phyloP scores from a whole-genome alignment of 2,113 vertebrate genomes.

The Lasiurus cinereus region DNA sequence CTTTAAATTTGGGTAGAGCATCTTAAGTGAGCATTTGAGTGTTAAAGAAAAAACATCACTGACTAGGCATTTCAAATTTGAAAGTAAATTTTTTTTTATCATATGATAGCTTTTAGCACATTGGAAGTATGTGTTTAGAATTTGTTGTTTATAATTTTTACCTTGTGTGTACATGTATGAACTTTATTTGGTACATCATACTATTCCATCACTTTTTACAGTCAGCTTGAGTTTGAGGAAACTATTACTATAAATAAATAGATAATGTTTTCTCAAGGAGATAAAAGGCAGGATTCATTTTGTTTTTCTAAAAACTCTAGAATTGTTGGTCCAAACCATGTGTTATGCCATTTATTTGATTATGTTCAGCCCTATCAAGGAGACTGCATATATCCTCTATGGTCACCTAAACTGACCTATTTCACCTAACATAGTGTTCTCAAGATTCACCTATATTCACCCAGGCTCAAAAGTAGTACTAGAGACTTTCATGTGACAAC shows the following conservation, averaged over 20 bases:
- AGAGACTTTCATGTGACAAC: background rate
- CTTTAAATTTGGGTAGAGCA: conserved; percentile 56
- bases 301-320: conserved; percentile 10
- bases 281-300: background rate
- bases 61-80: background rate
- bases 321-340: background rate
- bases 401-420: background rate
- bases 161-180: background rate
- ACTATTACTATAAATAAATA: conserved; percentile 25
- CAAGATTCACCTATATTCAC: too few relatives aligned
- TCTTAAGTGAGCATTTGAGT: conserved; percentile 59
- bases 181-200: background rate
- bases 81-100: background rate
- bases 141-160: conserved; percentile 61
- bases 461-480: background rate
- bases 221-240: background rate
- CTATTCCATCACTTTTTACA: conserved; percentile 62
- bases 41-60: conserved; percentile 70
- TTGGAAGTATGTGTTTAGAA: conserved; percentile 72
- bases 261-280: background rate
- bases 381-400: background rate
- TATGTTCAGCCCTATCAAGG: background rate
- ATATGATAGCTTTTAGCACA: conserved; percentile 28
- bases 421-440: too few relatives aligned
- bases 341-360: background rate